Base-by-base conservation (phyloP, 2,113 vertebrate genomes). In the Furnarius figulus region DNA sequence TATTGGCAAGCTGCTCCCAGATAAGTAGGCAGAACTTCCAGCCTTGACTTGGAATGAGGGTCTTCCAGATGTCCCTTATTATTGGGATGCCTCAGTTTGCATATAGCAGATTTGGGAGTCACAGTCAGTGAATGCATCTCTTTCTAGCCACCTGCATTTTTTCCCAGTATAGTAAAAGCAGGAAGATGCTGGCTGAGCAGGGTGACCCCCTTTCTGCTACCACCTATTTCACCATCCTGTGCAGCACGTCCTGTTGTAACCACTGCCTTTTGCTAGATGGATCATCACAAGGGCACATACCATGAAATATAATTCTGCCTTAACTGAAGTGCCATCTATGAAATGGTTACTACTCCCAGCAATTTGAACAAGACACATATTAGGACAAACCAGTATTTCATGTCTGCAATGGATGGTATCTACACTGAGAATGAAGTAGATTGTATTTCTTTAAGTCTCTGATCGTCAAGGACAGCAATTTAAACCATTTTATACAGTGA, bases 371-470 rank as follows among this genome's bases (percentile, higher is more conserved):
- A 77, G 79, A 89, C 25, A 78, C 47, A 1, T 24, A 74, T 86
- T 92, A 88, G 68, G 35, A 55, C 79, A 93, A 95, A 92, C 52
- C 44, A 63, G 76, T 83, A 56, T 74, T 96, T 94, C 88, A 65
- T 52, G 80, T 81, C 80, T 90, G 76, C 44, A 67, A 9, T 24
- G 31, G 93, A 33, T 67, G 61, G 40, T 83, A 86, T 8, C 92
- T 67, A 75, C 65, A 68, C 59, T 12, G 68, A 78, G 49, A 87
- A 81, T 11, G 30, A 90, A 90, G 59, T 9, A 58, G 77, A 90
- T 13, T 18, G 33, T 56, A 61, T 73, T 82, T 89, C 55, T 95
- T 72, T 47, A 90, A 77, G 68, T 42, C 50, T 86, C 56, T n/a
- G 62, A 71, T 74, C 68, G 86, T 77, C 61, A 56, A 77, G 37